Conservation (phyloP, 2,797 vertebrate genomes). For the Tragelaphus eurycerus region DNA sequence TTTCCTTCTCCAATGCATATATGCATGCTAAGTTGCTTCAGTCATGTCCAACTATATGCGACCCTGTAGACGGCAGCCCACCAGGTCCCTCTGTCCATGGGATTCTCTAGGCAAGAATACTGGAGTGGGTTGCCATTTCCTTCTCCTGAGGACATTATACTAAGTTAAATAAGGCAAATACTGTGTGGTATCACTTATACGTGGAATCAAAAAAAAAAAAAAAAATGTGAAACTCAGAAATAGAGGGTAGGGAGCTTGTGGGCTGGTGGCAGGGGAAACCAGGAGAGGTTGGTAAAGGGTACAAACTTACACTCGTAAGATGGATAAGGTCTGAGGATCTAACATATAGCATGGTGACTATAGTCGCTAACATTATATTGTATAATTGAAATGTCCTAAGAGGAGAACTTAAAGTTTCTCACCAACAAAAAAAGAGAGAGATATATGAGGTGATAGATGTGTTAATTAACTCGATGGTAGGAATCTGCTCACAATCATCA, state of each 20-base stretch:
- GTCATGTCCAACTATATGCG: background rate
- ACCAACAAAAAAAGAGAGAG: background rate
- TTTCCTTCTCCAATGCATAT: no score
- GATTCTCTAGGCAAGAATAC: background rate
- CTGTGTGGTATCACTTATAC: background rate
- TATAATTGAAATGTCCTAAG: background rate
- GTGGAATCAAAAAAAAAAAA: background rate
- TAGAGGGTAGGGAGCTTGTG: background rate
- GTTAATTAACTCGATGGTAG: background rate
- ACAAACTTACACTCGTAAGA: background rate
- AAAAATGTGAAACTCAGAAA: background rate
- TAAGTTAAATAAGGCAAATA: background rate
- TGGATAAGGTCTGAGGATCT: background rate
- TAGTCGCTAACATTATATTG: background rate
- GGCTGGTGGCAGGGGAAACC: background rate
- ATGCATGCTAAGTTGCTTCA: background rate
- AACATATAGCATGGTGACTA: background rate
- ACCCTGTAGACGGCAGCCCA: background rate
- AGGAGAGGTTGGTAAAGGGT: background rate
- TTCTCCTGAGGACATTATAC: background rate
- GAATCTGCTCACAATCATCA: background rate
- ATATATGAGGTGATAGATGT: background rate
- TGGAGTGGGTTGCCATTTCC: background rate
- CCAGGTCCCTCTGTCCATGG: background rate
- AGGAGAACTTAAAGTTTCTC: background rate